phyloP scores from a whole-genome alignment of 2,113 vertebrate genomes.

The Motacilla tschutschensis region DNA sequence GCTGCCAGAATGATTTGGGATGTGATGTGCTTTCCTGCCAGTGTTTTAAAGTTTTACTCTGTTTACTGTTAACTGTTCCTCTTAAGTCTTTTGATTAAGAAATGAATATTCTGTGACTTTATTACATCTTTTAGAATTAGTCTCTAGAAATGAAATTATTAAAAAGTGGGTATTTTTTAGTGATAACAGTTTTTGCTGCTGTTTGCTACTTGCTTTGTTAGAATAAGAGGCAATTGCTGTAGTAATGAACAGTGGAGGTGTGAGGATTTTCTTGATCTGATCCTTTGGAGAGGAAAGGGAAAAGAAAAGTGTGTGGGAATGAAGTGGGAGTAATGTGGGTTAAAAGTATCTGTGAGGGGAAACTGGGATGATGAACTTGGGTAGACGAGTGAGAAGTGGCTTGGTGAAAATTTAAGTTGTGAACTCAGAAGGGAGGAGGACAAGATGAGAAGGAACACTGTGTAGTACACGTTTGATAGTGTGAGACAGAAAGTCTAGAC shows the following conservation, averaged over 20 bases:
- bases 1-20: neutral
- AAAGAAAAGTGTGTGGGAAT: neutral
- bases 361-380: neutral
- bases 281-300: neutral
- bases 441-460: neutral
- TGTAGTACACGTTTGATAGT: neutral
- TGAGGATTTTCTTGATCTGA: neutral
- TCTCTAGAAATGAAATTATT: neutral
- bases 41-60: neutral
- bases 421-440: neutral
- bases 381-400: neutral
- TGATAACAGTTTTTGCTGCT: neutral
- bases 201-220: neutral
- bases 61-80: neutral
- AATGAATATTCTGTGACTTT: neutral
- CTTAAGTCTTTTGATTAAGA: neutral
- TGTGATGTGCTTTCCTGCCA: neutral
- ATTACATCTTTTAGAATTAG: neutral
- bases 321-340: neutral
- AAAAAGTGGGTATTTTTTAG: neutral
- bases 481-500: constrained; percentile 43
- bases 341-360: neutral
- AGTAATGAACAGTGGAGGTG: neutral
- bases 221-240: neutral
- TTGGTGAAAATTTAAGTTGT: neutral